phyloP scores from a whole-genome alignment of 2,888 invertebrate species.

The Metellina segmentata region DNA sequence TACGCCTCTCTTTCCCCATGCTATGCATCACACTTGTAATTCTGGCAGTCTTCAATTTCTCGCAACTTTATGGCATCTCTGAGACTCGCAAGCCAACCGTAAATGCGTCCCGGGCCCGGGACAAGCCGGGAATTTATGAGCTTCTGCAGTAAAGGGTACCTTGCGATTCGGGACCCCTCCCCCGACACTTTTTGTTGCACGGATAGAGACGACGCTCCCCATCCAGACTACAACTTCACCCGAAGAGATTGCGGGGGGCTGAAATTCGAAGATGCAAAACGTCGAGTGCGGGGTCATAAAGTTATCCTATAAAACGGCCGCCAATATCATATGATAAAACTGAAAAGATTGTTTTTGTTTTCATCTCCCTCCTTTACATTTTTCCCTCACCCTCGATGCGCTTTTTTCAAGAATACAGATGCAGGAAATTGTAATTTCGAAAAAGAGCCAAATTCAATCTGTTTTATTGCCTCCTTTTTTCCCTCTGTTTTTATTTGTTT shows the following conservation, averaged over 20 bases:
- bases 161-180: slow-evolving; percentile 50
- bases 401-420: slow-evolving; percentile 37
- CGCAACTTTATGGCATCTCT: slow-evolving; percentile 75
- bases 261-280: slow-evolving; percentile 74
- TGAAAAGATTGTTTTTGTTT: slow-evolving; percentile 66
- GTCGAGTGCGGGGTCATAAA: slow-evolving; percentile 75
- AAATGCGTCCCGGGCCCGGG: slow-evolving; percentile 68
- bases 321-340: slow-evolving; percentile 75
- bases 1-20: slow-evolving; percentile 52
- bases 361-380: not conserved
- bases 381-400: not conserved
- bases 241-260: slow-evolving; percentile 13
- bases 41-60: slow-evolving; percentile 76
- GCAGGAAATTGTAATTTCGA: slow-evolving; percentile 64
- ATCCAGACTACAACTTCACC: slow-evolving; percentile 49
- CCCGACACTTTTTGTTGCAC: slow-evolving; percentile 65
- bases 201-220: slow-evolving; percentile 47
- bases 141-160: slow-evolving; percentile 72
- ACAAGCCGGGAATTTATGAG: slow-evolving; percentile 75
- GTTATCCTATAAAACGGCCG: slow-evolving; percentile 75
- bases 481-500: slow-evolving; percentile 24
- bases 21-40: slow-evolving; percentile 75
- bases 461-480: slow-evolving; percentile 70
- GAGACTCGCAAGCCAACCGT: slow-evolving; percentile 72
- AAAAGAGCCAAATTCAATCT: slow-evolving; percentile 71